Evolutionary conservation across 2,888 invertebrate species (phyloP).

Genomic region (Parelbella ahira): DNA sequence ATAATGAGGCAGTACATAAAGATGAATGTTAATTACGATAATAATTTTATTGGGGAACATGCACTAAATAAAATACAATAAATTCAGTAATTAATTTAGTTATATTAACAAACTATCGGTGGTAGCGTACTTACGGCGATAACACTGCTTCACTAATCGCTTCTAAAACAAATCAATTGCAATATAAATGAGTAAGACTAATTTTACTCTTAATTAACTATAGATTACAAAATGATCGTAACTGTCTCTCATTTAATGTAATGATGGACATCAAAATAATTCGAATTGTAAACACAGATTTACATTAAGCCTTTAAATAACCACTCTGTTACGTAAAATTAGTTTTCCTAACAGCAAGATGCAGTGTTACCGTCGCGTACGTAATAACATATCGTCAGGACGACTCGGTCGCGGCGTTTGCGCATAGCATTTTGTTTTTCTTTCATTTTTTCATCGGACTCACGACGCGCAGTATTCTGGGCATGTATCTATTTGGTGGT

Average conservation of each 20-base stretch:
- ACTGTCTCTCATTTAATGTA: no score
- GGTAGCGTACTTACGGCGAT: constrained; percentile 65
- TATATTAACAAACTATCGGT: constrained; percentile 59
- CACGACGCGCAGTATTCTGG: constrained; percentile 91
- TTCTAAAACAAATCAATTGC: constrained; percentile 21
- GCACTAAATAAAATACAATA: constrained; percentile 69
- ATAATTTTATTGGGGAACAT: constrained; percentile 55
- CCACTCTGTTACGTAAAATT: constrained; percentile 28
- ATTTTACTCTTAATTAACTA: constrained; percentile 47
- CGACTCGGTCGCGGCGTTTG: constrained; percentile 69
- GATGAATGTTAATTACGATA: constrained; percentile 55
- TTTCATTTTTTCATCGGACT: constrained; percentile 53
- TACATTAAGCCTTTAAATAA: neutral
- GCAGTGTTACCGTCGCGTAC: constrained; percentile 71
- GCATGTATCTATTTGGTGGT: constrained; percentile 99
- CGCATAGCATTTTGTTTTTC: constrained; percentile 80
- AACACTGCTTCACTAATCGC: constrained; percentile 72
- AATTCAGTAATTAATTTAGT: constrained; percentile 58
- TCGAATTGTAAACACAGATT: no score
- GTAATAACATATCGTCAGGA: constrained; percentile 55
- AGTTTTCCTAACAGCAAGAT: constrained; percentile 34
- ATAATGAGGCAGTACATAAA: constrained; percentile 63
- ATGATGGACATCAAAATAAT: no score
- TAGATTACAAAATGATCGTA: no score
- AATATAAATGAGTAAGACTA: constrained; percentile 44